Base-by-base conservation (phyloP, 2,113 vertebrate species). In the Pedionomus torquatus region DNA sequence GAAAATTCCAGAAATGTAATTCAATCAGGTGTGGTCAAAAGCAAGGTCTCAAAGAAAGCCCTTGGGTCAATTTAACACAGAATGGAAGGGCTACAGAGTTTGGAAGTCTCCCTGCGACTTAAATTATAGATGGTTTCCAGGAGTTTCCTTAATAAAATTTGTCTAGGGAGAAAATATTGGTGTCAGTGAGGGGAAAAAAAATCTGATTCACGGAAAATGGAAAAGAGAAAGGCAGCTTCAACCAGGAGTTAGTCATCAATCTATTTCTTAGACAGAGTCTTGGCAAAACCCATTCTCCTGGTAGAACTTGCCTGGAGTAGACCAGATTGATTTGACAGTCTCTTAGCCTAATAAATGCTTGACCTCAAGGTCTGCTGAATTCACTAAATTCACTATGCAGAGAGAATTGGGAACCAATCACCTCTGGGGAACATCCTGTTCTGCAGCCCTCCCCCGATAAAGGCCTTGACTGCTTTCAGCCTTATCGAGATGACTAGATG, bases 381-480 rank as follows among this genome's bases (percentile, higher is more conserved):
- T 92, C 97, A 97, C 96, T 97, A 94, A 93, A 97, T 96, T 94
- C 92, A 94, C 94, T 95, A 89, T 96, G 96, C 96, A 96, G 82
- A 85, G 93, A 95, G 93, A 95, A 97, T 43, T 95, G 93, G 93
- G 97, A 98, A 93, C 87, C 96, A 97, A 81, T 97, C 96, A 93
- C 85, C 92, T 94, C 95, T 93, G 92, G 95, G 92, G 91, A 97
- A 21, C 94, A 92, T 87, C 91, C 94, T 94, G 87, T 83, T 93
- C 70, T n/a, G 2, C 94, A 95, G 93, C 95, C 92, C 96, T 96
- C 70, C 94, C 95, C 90, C 85, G 89, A 96, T 85, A 77, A 79
- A 97, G 97, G 97, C 97, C 97, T 97, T 98, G 97, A 94, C 97
- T 97, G 97, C 97, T 97, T 89, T 94, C 95, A 97, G 97, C 97